Conservation (phyloP, 2,113 vertebrate genomes). For the Psophia crepitans region DNA sequence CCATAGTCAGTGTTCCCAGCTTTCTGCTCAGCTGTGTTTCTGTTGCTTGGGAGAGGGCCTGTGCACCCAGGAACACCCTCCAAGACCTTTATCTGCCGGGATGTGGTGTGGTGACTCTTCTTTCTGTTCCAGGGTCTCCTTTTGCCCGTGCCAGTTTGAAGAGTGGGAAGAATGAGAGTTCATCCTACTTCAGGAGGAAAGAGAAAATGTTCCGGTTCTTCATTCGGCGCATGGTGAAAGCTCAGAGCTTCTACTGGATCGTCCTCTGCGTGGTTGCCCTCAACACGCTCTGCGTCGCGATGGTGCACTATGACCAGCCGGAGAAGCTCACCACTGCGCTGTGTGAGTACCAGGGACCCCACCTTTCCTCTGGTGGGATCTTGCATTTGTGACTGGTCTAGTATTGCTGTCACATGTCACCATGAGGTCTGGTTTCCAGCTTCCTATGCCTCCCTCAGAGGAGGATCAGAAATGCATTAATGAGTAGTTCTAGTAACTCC, state of each 20-base stretch:
- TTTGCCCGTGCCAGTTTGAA: constrained; percentile 90
- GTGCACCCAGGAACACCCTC: background rate
- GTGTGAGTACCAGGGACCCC: constrained; percentile 75
- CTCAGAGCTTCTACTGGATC: constrained; percentile 95
- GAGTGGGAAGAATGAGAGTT: constrained; percentile 89
- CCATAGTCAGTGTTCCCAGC: background rate
- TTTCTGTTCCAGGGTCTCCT: constrained; percentile 82
- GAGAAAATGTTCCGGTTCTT: constrained; percentile 95
- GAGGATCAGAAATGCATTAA: background rate
- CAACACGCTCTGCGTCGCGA: constrained; percentile 93
- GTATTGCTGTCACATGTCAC: accelerated
- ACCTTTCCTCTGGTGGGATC: background rate
- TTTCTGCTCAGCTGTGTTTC: background rate
- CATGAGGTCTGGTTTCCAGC: background rate
- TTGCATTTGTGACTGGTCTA: background rate
- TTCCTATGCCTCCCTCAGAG: background rate
- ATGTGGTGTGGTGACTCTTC: background rate
- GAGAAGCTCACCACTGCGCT: constrained; percentile 88
- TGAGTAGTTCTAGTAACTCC: background rate
- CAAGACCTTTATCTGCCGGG: background rate
- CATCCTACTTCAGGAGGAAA: constrained; percentile 90
- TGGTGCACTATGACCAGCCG: constrained; percentile 95
- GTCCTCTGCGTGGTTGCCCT: constrained; percentile 93
- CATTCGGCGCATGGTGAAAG: constrained; percentile 94
- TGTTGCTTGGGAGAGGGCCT: background rate